Percentiles rank a stretch among this genome's conserved stretches.
These are phyloP conservation scores for Dromococcyx pavoninus DNA, from an alignment of 2,797 vertebrate genomes.

Conservation along the genomic window DNA sequence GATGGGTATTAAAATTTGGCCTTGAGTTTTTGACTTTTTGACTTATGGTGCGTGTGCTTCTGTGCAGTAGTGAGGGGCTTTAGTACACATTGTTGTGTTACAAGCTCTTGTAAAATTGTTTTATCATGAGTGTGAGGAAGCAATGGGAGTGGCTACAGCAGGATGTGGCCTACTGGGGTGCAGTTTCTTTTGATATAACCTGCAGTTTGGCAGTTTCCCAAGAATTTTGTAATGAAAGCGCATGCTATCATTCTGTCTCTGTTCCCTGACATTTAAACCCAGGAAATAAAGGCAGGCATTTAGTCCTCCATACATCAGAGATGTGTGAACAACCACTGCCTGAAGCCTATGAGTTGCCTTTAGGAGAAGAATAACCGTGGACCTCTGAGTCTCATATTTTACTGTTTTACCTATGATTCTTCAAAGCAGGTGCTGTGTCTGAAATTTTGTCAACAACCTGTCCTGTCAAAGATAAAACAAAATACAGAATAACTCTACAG, in stretches of 20 bases:
- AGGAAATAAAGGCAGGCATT: constrained; percentile 33
- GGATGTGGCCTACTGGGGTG: not conserved
- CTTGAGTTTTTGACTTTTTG: not conserved
- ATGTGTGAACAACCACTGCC: not conserved
- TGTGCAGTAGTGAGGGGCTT: not conserved
- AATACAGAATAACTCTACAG: not conserved
- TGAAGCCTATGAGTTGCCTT: not conserved
- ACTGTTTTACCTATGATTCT: not conserved
- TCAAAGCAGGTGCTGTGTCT: not conserved
- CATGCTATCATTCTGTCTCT: not conserved
- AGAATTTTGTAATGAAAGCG: not conserved
- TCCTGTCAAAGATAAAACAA: constrained; percentile 9
- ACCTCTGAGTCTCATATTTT: not conserved
- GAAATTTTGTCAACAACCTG: not conserved
- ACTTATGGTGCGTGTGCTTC: not conserved
- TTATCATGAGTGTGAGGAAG: not conserved
- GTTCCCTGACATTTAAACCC: constrained; percentile 13
- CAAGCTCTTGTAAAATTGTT: not conserved
- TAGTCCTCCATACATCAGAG: not conserved
- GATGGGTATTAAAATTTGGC: not conserved
- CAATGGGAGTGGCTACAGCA: not conserved
- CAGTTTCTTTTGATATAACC: not conserved
- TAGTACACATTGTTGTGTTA: not conserved
- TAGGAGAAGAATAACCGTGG: not conserved
- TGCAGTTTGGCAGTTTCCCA: not conserved